Conservation (phyloP, 2,113 vertebrate species). For the Nothocercus julius region DNA sequence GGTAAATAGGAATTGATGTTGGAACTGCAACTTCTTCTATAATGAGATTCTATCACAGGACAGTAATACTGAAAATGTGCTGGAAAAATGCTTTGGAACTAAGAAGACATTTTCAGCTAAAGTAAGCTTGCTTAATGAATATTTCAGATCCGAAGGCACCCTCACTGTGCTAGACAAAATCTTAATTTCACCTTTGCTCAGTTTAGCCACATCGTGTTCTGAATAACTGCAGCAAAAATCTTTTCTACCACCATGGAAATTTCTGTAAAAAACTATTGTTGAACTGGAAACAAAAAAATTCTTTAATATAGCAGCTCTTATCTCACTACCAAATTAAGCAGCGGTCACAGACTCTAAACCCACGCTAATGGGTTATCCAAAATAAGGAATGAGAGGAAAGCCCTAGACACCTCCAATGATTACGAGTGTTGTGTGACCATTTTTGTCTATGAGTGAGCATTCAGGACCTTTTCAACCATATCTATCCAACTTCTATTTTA, state of each 20-base stretch:
- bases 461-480: neutral
- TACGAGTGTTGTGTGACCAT: neutral
- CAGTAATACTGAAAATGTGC: neutral
- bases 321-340: neutral
- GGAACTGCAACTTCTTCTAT: neutral
- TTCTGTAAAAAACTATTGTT: neutral
- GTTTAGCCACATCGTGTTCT: neutral
- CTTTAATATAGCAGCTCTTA: neutral
- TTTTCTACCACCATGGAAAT: neutral
- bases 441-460: neutral
- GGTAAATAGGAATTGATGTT: neutral
- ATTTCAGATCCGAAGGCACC: neutral
- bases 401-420: neutral
- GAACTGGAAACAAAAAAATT: neutral
- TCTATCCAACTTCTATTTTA: neutral
- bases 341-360: neutral
- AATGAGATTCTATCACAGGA: neutral
- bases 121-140: neutral
- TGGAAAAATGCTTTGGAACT: neutral
- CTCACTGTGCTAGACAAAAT: neutral
- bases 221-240: neutral
- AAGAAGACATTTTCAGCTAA: neutral
- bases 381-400: neutral
- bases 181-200: neutral
- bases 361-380: neutral